Evolutionary conservation across 2,888 invertebrate genomes (phyloP).

Genomic region (Venustoraphidia nigricollis): DNA sequence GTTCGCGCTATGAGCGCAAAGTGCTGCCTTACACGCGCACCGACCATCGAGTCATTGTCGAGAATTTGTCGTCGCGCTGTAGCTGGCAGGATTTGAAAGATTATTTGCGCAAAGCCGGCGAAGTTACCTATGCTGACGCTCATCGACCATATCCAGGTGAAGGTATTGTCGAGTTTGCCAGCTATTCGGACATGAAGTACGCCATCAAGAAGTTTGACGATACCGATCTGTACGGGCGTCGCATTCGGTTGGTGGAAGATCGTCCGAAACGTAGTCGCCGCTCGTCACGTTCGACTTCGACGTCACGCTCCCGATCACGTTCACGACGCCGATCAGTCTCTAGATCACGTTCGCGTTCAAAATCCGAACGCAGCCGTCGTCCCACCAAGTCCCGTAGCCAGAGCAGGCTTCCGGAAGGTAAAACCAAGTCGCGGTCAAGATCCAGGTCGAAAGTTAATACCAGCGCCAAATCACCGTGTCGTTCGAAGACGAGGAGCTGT

Average conservation of each 20-base stretch:
- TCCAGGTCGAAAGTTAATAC: background rate
- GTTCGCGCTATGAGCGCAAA: too few relatives aligned
- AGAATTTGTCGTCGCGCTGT: conserved; percentile 87
- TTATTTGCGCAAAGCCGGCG: conserved; percentile 94
- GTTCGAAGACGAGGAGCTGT: background rate
- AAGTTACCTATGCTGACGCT: conserved; percentile 93
- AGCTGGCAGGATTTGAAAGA: conserved; percentile 99
- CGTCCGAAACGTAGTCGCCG: conserved; percentile 43
- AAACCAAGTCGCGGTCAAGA: conserved; percentile 24
- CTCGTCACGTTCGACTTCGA: conserved; percentile 50
- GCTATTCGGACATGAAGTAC: conserved; percentile 80
- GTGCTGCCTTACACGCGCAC: conserved; percentile 47
- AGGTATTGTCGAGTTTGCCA: conserved; percentile 80
- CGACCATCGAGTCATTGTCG: conserved; percentile 84
- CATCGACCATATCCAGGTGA: conserved; percentile 51
- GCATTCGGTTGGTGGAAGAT: conserved; percentile 79
- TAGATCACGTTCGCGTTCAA: conserved; percentile 31
- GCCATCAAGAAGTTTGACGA: conserved; percentile 90
- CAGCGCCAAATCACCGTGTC: background rate
- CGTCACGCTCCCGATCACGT: conserved; percentile 48
- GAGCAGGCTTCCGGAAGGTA: conserved; percentile 25
- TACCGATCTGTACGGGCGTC: conserved; percentile 85
- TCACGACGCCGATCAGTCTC: conserved; percentile 34
- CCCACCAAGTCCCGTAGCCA: conserved; percentile 28
- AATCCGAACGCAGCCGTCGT: conserved; percentile 18